phyloP scores from a whole-genome alignment of 2,888 invertebrate genomes.

The Dendrolimus houi region DNA sequence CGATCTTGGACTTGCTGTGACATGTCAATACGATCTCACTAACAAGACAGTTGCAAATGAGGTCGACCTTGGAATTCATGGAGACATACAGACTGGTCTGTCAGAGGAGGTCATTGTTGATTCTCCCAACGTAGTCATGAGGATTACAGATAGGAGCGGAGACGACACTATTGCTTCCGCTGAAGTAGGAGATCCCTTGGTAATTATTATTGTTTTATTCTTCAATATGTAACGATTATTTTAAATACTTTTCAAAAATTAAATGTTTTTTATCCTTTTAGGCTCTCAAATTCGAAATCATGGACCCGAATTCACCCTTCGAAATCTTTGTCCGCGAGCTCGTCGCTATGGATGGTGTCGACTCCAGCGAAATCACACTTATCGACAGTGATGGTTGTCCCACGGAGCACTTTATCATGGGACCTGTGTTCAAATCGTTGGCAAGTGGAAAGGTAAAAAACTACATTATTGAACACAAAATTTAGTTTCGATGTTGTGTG shows the following conservation, averaged over 20 bases:
- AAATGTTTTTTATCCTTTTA: conserved; percentile 40
- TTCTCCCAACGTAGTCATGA: conserved; percentile 96
- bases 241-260: conserved; percentile 1
- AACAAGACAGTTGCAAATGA: conserved; percentile 96
- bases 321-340: conserved; percentile 96
- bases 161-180: conserved; percentile 90
- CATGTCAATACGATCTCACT: conserved; percentile 95
- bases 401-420: conserved; percentile 96
- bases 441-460: conserved; percentile 84
- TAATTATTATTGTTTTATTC: conserved; percentile 23
- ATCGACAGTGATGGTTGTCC: conserved; percentile 95
- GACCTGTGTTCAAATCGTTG: conserved; percentile 89
- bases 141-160: conserved; percentile 89
- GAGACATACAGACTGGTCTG: conserved; percentile 90
- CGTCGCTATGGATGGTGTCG: conserved; percentile 95
- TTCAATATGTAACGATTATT: background rate
- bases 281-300: conserved; percentile 93
- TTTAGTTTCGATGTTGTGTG: conserved; percentile 4
- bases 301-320: conserved; percentile 94
- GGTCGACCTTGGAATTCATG: conserved; percentile 91
- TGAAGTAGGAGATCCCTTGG: conserved; percentile 93
- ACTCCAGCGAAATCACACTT: conserved; percentile 93
- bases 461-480: conserved; percentile 12
- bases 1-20: conserved; percentile 93
- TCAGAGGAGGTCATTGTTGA: conserved; percentile 95